Percentiles rank a stretch among this genome's conserved stretches.
Evolutionary conservation across 2,888 invertebrate species (phyloP).

Genomic region (Lepidochitona cinerea): DNA sequence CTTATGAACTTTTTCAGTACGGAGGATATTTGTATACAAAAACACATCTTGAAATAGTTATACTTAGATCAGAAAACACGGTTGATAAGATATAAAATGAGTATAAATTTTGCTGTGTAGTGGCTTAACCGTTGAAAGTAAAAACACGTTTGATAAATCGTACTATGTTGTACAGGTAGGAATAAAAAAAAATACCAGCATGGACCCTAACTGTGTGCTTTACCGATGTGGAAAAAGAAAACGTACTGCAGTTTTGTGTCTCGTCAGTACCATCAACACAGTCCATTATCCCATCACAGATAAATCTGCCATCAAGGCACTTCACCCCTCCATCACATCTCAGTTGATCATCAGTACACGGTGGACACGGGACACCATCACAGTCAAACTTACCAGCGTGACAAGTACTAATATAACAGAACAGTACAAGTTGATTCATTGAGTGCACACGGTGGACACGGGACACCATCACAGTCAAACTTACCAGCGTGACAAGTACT

Average conservation of each 20-base stretch:
- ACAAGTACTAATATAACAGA: constrained; percentile 1
- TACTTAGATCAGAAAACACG: too few species aligned
- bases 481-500: not conserved
- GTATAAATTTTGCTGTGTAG: too few species aligned
- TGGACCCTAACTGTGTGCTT: too few species aligned
- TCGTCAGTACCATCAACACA: not conserved
- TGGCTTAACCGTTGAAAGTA: too few species aligned
- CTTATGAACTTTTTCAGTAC: too few species aligned
- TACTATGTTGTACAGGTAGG: too few species aligned
- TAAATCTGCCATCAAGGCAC: not conserved
- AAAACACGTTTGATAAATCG: too few species aligned
- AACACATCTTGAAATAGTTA: too few species aligned
- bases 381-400: not conserved
- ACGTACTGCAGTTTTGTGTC: constrained; percentile 3
- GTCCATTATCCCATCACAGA: constrained; percentile 5
- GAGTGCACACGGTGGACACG: constrained; percentile 1
- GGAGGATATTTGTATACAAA: too few species aligned
- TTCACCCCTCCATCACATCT: not conserved
- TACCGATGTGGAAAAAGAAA: not conserved
- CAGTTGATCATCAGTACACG: not conserved
- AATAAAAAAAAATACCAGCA: not conserved
- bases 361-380: not conserved
- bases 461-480: constrained; percentile 1
- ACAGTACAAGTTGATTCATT: too few species aligned
- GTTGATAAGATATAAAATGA: too few species aligned